phyloP scores from a whole-genome alignment of 2,888 invertebrate species.

The Phania funesta region DNA sequence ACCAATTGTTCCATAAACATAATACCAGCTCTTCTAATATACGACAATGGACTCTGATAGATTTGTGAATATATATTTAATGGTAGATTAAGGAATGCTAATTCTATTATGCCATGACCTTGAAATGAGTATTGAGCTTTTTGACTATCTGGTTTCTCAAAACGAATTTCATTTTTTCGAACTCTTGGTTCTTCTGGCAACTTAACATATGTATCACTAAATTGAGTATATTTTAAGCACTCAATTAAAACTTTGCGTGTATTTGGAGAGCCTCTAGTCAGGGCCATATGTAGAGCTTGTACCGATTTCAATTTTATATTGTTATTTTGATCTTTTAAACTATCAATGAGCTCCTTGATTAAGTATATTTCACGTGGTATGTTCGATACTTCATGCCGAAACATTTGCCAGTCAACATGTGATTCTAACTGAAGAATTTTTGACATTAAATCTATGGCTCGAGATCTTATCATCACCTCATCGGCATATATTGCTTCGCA shows the following conservation, averaged over 20 bases:
- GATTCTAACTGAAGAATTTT: conserved; percentile 76
- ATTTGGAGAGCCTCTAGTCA: conserved; percentile 75
- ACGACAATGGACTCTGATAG: conserved; percentile 72
- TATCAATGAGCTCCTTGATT: conserved; percentile 75
- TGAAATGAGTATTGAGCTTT: conserved; percentile 75
- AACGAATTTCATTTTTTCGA: conserved; percentile 74
- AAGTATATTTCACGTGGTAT: conserved; percentile 77
- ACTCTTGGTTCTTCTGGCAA: conserved; percentile 71
- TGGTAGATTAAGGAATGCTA: conserved; percentile 74
- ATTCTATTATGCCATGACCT: conserved; percentile 73
- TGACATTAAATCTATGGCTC: conserved; percentile 76
- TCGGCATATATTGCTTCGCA: conserved; percentile 75
- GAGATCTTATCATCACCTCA: conserved; percentile 75
- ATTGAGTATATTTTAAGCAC: conserved; percentile 73
- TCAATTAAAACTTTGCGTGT: conserved; percentile 76
- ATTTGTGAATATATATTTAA: conserved; percentile 74
- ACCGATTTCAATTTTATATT: conserved; percentile 76
- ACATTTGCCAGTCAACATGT: conserved; percentile 78
- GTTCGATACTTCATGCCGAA: conserved; percentile 77
- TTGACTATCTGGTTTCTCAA: conserved; percentile 71
- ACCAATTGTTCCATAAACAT: conserved; percentile 75
- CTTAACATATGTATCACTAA: conserved; percentile 70
- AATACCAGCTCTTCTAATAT: conserved; percentile 76
- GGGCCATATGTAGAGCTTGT: conserved; percentile 74
- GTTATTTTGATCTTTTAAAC: conserved; percentile 76